Evolutionary conservation across 2,113 vertebrate genomes (phyloP), one percentile per base, ranked within the genome.

Genomic region (Podarcis muralis): DNA sequence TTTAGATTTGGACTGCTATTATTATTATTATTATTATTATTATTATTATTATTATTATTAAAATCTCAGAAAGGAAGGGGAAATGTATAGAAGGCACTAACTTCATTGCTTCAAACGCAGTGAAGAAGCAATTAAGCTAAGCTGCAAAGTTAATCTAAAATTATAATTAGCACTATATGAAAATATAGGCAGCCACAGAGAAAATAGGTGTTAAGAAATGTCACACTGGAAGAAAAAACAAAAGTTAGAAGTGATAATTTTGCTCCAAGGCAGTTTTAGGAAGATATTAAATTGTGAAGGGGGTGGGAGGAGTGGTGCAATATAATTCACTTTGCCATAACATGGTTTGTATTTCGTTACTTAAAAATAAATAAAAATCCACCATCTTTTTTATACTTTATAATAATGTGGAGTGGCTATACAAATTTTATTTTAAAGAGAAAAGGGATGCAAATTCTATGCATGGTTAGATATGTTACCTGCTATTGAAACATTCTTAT

Each of bases 121-220:
- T 65, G 87, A 88, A 76, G 80, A 88, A 66, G 69, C 87, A 88
- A 88, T 88, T 88, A 88, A 83, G 69, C 37, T 76, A 83, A 88
- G 79, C 72, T 88, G 79, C 57, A 83, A 88, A 82, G 80, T 88
- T 88, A 88, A 83, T 88, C 80, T 83, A 83, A 83, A 88, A 88
- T 74, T 88, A 76, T 83, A 88, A 88, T 88, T 88, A 88, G 69
- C 80, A 11, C 80, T 32, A 83, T 83, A 75, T 37, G 18, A 88
- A 88, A 75, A 82, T 76, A 83, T 75, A 75, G 69, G 32, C 79
- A 88, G 86, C 79, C 53, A 75, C 2, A 83, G 80, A 83, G 80
- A 88, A 88, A 88, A 88, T 76, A 83, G 72, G 81, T 76, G 87
- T 88, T 48, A 88, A 88, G 57, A 76, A 75, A 83, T 83, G 79